A percentile compares a stretch with the other conserved stretches of the same genome.
Evolutionary conservation across 2,113 vertebrate species (phyloP).

Genomic region (Clarias macrocephalus): DNA sequence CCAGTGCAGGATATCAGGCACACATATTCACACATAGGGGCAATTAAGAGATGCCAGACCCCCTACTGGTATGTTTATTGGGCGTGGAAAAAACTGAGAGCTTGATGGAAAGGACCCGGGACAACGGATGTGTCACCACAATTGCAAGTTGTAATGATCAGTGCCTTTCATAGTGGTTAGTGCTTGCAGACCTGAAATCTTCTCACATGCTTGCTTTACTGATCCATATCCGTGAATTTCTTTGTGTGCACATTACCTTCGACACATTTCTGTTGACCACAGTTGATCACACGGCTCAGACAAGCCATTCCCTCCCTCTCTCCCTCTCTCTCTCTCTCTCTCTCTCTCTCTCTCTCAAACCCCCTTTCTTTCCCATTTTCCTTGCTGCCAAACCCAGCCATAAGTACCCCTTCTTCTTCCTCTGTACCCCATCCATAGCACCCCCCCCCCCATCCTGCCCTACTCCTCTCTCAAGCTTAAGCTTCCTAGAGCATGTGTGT

Average conservation of each 20-base stretch:
- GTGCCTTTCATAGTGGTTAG: neutral
- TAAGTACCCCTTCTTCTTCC: constrained; percentile 18
- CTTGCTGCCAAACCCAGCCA: constrained; percentile 51
- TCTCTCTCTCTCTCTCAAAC: neutral
- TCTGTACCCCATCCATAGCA: constrained; percentile 22
- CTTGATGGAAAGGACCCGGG: neutral
- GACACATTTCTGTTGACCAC: neutral
- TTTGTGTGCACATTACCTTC: neutral
- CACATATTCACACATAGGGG: neutral
- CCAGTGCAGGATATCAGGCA: neutral
- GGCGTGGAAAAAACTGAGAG: neutral
- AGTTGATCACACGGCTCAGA: neutral
- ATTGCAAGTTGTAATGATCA: neutral
- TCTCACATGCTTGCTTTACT: neutral
- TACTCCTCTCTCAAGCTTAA: constrained; percentile 14
- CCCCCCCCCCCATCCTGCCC: constrained; percentile 44
- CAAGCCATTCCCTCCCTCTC: neutral
- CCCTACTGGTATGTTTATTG: neutral
- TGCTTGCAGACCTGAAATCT: neutral
- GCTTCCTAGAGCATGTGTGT: constrained; percentile 24
- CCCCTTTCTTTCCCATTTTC: constrained; percentile 46
- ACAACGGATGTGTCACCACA: neutral
- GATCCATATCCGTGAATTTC: neutral
- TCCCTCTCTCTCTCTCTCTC: neutral
- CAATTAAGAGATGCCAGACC: neutral